A percentile compares a stretch with the other conserved stretches of the same genome.
These are phyloP conservation scores for Plecturocebus donacophilus DNA, from an alignment of 2,113 vertebrate genomes.

Conservation along the genomic window DNA sequence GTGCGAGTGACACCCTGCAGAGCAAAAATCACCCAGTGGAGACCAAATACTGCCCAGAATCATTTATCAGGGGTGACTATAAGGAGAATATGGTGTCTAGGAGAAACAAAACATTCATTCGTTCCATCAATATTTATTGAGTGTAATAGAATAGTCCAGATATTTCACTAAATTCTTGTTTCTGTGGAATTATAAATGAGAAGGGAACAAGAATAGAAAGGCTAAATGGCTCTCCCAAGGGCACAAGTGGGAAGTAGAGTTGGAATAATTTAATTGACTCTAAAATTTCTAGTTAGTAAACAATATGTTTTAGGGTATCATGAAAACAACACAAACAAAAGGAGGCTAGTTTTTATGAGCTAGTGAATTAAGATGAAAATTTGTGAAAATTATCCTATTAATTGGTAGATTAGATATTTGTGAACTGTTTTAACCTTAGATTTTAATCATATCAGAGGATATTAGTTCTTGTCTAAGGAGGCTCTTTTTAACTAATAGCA, in stretches of 20 bases:
- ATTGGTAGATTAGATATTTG: neutral
- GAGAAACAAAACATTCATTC: neutral
- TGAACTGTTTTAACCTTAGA: neutral
- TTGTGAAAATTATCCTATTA: neutral
- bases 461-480: neutral
- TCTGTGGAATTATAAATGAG: neutral
- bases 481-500: neutral
- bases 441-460: neutral
- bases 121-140: neutral
- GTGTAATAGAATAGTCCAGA: neutral
- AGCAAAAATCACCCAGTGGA: neutral
- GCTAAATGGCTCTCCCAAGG: neutral
- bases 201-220: neutral
- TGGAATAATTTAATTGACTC: neutral
- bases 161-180: neutral
- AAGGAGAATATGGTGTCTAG: neutral
- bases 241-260: neutral
- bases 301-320: neutral
- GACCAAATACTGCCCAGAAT: neutral
- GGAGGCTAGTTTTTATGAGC: neutral
- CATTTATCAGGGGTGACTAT: neutral
- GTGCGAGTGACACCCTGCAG: neutral
- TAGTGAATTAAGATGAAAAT: neutral
- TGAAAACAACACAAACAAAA: neutral
- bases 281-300: neutral